Conservation (phyloP, 2,888 invertebrate genomes). For the Campoletis raptor region DNA sequence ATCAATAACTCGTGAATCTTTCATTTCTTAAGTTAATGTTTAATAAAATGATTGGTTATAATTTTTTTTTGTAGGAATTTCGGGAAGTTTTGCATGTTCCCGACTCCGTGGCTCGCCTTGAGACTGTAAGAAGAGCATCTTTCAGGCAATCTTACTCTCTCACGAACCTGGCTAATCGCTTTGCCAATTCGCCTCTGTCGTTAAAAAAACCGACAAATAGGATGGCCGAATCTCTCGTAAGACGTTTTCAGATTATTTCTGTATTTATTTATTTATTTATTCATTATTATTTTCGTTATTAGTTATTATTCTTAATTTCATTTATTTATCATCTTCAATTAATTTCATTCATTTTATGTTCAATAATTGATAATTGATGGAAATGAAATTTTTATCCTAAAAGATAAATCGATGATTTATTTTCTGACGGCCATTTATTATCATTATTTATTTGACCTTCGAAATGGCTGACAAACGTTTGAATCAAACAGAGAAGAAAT, state of each 20-base stretch:
- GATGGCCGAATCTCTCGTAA: slow-evolving; percentile 77
- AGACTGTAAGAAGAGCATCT: slow-evolving; percentile 82
- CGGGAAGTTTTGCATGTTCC: slow-evolving; percentile 87
- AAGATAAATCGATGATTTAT: neutral
- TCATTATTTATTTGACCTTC: neutral
- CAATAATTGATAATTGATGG: too few species aligned
- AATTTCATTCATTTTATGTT: too few species aligned
- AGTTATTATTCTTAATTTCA: too few species aligned
- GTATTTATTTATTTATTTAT: too few species aligned
- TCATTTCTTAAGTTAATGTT: neutral
- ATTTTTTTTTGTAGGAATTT: slow-evolving; percentile 87
- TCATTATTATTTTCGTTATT: too few species aligned
- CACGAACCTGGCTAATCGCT: slow-evolving; percentile 81
- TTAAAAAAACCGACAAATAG: slow-evolving; percentile 74
- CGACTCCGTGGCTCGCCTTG: slow-evolving; percentile 83
- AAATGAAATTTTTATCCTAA: neutral
- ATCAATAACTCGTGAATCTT: neutral
- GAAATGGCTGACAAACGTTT: too few species aligned
- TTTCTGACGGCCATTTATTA: too few species aligned
- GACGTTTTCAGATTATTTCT: neutral
- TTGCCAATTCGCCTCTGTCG: slow-evolving; percentile 78
- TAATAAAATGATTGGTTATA: neutral
- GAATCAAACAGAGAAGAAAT: too few species aligned
- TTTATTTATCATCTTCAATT: too few species aligned
- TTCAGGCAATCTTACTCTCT: slow-evolving; percentile 82